phyloP scores from a whole-genome alignment of 2,888 invertebrate genomes.

The Pecten maximus region DNA sequence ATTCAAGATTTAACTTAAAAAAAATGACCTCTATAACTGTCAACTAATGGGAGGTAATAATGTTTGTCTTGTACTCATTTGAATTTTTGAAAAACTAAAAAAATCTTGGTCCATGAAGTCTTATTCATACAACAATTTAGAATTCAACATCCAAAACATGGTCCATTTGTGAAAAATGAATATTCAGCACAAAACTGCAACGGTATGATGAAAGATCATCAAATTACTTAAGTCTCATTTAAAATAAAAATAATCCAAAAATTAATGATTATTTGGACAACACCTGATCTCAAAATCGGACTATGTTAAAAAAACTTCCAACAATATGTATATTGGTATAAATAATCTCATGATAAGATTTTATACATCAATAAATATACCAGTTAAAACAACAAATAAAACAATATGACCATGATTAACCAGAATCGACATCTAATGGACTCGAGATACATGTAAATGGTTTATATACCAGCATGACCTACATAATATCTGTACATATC shows the following conservation, averaged over 20 bases:
- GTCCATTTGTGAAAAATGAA: background rate
- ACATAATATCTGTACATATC: too few relatives aligned
- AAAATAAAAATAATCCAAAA: background rate
- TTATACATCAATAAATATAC: background rate
- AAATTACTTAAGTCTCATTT: background rate
- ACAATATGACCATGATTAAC: background rate
- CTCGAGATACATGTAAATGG: too few relatives aligned
- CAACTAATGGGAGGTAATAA: background rate
- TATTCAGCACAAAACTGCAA: background rate
- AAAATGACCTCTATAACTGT: background rate
- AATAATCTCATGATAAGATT: background rate
- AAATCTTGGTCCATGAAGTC: background rate
- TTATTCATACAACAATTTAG: background rate
- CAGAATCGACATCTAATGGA: background rate
- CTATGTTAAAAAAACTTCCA: background rate
- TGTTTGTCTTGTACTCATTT: background rate
- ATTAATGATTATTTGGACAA: background rate
- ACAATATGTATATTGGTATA: background rate
- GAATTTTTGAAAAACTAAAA: background rate
- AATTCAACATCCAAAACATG: background rate
- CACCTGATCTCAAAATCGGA: too few relatives aligned
- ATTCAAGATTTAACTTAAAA: background rate
- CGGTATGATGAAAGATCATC: background rate
- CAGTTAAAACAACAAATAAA: background rate
- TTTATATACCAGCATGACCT: too few relatives aligned